A percentile compares a stretch with the other conserved stretches of the same genome.
phyloP scores from a whole-genome alignment of 2,113 vertebrate species.

The Suncus etruscus region DNA sequence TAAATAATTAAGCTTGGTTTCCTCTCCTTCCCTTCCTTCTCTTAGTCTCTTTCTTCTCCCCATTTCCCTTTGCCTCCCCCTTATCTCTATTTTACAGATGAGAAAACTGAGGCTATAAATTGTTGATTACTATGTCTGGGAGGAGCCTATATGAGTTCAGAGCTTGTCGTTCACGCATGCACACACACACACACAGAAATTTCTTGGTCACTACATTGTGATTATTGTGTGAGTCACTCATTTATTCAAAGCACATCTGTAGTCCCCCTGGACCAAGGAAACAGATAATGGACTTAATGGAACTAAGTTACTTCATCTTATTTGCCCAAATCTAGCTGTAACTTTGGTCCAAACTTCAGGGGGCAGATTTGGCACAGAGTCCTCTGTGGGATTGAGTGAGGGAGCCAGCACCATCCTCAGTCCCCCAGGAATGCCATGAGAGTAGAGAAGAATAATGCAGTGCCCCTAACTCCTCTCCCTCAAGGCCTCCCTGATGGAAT shows the following conservation, averaged over 20 bases:
- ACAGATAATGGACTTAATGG: not conserved
- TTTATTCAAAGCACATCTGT: not conserved
- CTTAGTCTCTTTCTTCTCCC: not conserved
- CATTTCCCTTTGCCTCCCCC: not conserved
- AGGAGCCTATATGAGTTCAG: not conserved
- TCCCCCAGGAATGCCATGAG: not conserved
- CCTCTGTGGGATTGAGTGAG: not conserved
- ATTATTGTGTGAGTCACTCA: not conserved
- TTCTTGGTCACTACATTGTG: not conserved
- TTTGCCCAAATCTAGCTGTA: not conserved
- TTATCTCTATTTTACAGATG: not conserved
- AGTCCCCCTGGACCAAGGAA: not conserved
- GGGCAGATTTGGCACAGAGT: not conserved
- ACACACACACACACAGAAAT: no score
- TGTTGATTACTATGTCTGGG: not conserved
- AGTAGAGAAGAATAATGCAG: not conserved
- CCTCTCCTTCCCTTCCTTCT: not conserved
- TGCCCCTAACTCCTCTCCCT: not conserved
- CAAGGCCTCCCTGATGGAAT: not conserved
- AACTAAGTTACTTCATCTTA: not conserved
- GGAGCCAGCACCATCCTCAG: not conserved
- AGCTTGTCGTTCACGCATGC: not conserved
- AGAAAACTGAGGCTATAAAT: constrained; percentile 15
- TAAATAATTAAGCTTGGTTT: not conserved
- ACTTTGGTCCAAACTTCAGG: not conserved